phyloP scores from a whole-genome alignment of 2,888 invertebrate species.

The Drosophila kanekoi region DNA sequence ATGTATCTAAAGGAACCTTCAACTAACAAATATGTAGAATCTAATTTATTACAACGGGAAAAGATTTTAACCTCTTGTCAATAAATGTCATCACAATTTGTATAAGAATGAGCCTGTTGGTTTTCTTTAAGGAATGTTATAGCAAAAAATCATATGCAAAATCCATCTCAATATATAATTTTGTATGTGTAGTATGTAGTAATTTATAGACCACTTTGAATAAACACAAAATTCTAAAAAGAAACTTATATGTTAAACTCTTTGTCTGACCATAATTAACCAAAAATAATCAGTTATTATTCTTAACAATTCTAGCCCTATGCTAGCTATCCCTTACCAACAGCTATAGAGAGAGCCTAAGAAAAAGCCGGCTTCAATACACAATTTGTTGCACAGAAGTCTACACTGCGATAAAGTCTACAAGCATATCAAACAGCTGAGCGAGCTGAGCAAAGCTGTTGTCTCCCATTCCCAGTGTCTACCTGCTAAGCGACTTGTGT shows the following conservation, averaged over 20 bases:
- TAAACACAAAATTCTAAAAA: no score
- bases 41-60: neutral
- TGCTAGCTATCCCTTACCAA: neutral
- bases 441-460: conserved; percentile 40
- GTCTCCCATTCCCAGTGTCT: conserved; percentile 24
- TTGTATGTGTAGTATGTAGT: no score
- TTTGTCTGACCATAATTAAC: neutral
- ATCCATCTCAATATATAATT: no score
- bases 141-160: no score
- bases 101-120: no score
- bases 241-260: no score
- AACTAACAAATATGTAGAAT: neutral
- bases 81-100: no score
- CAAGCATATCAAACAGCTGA: conserved; percentile 69
- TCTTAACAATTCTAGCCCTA: neutral
- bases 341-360: neutral
- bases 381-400: conserved; percentile 75
- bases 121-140: no score
- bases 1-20: no score
- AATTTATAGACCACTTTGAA: no score
- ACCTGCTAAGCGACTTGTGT: conserved; percentile 1
- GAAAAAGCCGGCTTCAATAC: conserved; percentile 68
- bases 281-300: neutral
- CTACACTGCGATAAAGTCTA: conserved; percentile 51
- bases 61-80: no score